Evolutionary conservation across 2,113 vertebrate genomes (phyloP).

Genomic region (Rousettus leschenaultii): DNA sequence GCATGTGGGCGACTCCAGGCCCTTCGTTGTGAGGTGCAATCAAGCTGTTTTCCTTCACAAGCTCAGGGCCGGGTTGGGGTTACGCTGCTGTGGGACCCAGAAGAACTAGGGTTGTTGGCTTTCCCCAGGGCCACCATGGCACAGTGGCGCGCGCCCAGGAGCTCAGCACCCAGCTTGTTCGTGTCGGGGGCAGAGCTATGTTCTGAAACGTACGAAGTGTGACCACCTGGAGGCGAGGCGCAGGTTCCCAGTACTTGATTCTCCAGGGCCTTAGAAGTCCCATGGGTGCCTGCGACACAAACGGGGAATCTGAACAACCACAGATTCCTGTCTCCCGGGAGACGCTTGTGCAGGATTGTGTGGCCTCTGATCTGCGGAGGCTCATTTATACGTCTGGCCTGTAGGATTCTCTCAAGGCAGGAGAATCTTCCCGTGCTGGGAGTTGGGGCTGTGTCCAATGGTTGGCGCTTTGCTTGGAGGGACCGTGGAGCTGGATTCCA

Average conservation of each 20-base stretch:
- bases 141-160: not conserved
- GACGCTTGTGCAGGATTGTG: too few species aligned
- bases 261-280: not conserved
- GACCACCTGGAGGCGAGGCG: not conserved
- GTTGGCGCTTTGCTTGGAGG: not conserved
- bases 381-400: not conserved
- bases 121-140: not conserved
- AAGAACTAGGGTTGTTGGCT: not conserved
- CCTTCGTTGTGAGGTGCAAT: not conserved
- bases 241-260: not conserved
- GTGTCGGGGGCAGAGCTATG: not conserved
- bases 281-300: not conserved
- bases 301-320: not conserved
- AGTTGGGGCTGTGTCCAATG: accelerated
- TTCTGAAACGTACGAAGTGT: not conserved
- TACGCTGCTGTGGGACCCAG: not conserved
- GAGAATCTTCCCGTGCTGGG: not conserved
- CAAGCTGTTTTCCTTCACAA: not conserved
- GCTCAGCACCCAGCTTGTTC: not conserved
- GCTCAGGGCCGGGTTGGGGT: not conserved
- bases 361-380: not conserved
- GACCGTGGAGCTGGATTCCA: accelerated
- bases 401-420: not conserved
- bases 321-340: not conserved
- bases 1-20: not conserved